Evolutionary conservation across 2,888 invertebrate species (phyloP).

Genomic region (Eutolmus rufibarbis): DNA sequence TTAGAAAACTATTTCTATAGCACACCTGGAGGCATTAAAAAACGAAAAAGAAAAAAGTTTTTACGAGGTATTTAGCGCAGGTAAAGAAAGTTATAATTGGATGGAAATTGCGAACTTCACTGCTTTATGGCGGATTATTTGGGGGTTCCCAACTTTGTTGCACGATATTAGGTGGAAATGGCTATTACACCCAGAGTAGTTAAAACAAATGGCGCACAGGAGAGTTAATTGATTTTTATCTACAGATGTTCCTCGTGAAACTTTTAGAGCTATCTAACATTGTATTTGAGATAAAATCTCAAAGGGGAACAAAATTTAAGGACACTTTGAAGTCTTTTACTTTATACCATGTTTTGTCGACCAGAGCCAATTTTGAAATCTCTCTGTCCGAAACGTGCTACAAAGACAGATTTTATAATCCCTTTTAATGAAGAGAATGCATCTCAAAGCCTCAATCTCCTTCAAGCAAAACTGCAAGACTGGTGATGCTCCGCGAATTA

Average conservation of each 20-base stretch:
- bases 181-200: not conserved
- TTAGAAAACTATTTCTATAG: conserved; percentile 13
- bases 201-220: not conserved
- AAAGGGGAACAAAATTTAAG: not conserved
- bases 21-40: conserved; percentile 5
- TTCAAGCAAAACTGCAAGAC: not conserved
- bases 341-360: not conserved
- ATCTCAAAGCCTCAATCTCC: not conserved
- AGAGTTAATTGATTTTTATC: not conserved
- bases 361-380: not conserved
- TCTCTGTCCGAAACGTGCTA: not conserved
- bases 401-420: not conserved
- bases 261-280: not conserved
- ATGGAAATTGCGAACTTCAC: not conserved
- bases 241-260: not conserved
- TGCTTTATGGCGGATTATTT: not conserved
- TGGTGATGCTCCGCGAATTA: not conserved
- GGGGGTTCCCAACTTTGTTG: not conserved
- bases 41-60: not conserved
- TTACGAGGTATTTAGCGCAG: conserved; percentile 13
- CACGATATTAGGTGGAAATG: not conserved
- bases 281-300: not conserved
- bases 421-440: not conserved
- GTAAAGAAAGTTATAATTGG: conserved; percentile 30
- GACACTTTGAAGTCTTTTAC: not conserved